These are phyloP conservation scores for Pemphredon lugubris DNA, from an alignment of 2,888 invertebrate species.

Conservation along the genomic window DNA sequence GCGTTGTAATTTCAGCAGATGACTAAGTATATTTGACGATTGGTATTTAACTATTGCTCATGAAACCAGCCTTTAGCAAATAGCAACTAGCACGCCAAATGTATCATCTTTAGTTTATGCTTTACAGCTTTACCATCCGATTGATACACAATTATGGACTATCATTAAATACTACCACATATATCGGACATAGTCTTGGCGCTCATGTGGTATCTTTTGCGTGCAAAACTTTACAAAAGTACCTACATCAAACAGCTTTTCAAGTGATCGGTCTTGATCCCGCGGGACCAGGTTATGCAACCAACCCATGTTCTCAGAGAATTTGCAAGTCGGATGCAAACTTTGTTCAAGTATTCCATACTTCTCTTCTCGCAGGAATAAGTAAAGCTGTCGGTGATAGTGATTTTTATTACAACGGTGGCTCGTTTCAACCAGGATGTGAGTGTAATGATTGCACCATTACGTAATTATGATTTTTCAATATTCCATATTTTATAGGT, in stretches of 20 bases:
- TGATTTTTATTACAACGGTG: constrained; percentile 15
- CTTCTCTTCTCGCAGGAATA: constrained; percentile 22
- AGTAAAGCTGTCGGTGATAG: neutral
- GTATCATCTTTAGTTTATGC: too few relatives aligned
- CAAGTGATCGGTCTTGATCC: constrained; percentile 34
- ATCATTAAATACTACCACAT: neutral
- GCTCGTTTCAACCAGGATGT: constrained; percentile 28
- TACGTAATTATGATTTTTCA: neutral
- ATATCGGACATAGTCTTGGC: constrained; percentile 52
- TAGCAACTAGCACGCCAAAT: too few relatives aligned
- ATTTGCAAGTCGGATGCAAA: constrained; percentile 22
- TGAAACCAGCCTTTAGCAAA: too few relatives aligned
- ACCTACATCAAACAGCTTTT: accelerated
- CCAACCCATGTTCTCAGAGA: accelerated
- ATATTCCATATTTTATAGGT: constrained; percentile 14
- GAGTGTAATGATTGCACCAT: neutral
- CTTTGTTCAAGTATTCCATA: constrained; percentile 7
- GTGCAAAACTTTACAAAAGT: neutral
- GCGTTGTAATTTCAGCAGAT: too few relatives aligned
- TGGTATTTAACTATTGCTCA: too few relatives aligned
- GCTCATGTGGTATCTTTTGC: constrained; percentile 44
- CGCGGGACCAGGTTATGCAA: constrained; percentile 14
- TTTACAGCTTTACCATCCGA: neutral
- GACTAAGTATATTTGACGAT: too few relatives aligned
- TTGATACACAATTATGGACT: neutral